These are phyloP conservation scores for Aptenodytes forsteri DNA, from an alignment of 2,113 vertebrate species.

Conservation along the genomic window DNA sequence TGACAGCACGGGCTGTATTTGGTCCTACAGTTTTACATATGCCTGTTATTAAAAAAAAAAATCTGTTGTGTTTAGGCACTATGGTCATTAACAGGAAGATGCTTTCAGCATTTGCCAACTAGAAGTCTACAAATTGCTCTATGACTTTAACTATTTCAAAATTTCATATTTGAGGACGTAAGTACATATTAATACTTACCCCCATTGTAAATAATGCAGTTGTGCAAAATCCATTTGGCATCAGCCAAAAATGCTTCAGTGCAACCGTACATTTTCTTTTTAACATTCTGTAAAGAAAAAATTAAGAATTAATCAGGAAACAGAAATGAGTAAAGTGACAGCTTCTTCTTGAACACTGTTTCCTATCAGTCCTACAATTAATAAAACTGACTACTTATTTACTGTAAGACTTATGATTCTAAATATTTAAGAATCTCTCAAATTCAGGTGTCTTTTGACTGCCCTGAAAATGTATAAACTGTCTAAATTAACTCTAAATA, in stretches of 20 bases:
- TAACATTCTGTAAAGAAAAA: slow-evolving; percentile 85
- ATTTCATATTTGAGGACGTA: neutral
- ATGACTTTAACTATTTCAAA: neutral
- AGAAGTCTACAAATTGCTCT: neutral
- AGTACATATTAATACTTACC: slow-evolving; percentile 72
- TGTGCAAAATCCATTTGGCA: slow-evolving; percentile 98
- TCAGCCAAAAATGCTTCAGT: slow-evolving; percentile 98
- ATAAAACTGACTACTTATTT: neutral
- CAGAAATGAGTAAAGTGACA: neutral
- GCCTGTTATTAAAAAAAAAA: neutral
- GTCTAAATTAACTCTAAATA: neutral
- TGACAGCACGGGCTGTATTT: neutral
- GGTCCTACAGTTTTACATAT: neutral
- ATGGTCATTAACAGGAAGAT: neutral
- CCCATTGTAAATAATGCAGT: slow-evolving; percentile 99
- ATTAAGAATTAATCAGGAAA: neutral
- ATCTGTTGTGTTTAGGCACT: neutral
- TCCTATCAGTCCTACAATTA: neutral
- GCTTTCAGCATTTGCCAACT: neutral
- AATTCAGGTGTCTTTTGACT: neutral
- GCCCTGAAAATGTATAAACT: neutral
- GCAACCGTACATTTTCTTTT: slow-evolving; percentile 99
- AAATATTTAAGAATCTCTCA: neutral
- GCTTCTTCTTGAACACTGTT: neutral
- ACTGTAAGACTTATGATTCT: neutral